Conservation (phyloP, 1,140 invertebrate species). For the Drosophila azteca region DNA sequence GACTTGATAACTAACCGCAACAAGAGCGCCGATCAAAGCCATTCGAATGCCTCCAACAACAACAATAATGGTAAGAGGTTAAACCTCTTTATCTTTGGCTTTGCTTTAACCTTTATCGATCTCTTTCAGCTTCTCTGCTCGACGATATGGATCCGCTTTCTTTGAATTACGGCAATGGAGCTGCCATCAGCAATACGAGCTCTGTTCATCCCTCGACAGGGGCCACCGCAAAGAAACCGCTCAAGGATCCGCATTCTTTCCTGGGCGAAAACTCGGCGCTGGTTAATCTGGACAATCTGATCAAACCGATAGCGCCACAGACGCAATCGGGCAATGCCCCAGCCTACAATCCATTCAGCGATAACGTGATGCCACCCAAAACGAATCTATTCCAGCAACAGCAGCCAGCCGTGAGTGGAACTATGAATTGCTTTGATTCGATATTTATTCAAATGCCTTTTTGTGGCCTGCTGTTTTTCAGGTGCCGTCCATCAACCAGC, state of each 20-base stretch:
- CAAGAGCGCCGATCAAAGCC: constrained; percentile 82
- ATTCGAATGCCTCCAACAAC: constrained; percentile 76
- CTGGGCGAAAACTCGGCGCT: constrained; percentile 96
- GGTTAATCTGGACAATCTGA: constrained; percentile 97
- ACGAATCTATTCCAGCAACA: constrained; percentile 84
- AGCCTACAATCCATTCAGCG: constrained; percentile 83
- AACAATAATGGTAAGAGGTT: constrained; percentile 80
- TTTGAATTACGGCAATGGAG: constrained; percentile 62
- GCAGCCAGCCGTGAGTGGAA: constrained; percentile 77
- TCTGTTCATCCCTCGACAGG: constrained; percentile 70
- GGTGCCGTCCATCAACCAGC: constrained; percentile 85
- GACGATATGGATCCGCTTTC: constrained; percentile 82
- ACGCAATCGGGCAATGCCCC: constrained; percentile 56
- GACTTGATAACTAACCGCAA: constrained; percentile 90
- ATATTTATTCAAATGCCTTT: background rate
- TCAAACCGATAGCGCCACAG: constrained; percentile 86
- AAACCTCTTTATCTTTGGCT: background rate
- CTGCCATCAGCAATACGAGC: constrained; percentile 28
- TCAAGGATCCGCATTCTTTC: constrained; percentile 96
- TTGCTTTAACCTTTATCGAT: background rate
- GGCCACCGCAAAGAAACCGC: constrained; percentile 84
- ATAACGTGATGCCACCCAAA: constrained; percentile 80
- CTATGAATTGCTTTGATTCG: background rate
- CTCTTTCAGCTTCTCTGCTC: constrained; percentile 68
- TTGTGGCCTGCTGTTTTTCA: constrained; percentile 1